Percentiles rank a stretch among this genome's conserved stretches.
phyloP scores from a whole-genome alignment of 2,888 invertebrate genomes.

The Trachelus iudaicus region DNA sequence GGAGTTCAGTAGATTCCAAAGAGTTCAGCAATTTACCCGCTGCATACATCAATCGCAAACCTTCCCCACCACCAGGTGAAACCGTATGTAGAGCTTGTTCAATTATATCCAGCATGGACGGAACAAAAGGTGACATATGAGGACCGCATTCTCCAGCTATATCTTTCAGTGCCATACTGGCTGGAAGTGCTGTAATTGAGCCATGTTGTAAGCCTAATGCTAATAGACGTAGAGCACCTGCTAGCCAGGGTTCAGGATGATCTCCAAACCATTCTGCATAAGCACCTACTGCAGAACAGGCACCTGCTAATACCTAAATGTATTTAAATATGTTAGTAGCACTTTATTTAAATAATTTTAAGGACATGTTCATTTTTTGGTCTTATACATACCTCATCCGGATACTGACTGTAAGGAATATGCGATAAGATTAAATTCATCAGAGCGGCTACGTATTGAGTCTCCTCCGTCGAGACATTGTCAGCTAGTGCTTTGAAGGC shows the following conservation, averaged over 20 bases:
- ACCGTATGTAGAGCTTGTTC: conserved; percentile 69
- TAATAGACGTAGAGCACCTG: conserved; percentile 76
- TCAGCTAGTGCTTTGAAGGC: conserved; percentile 69
- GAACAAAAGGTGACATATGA: conserved; percentile 80
- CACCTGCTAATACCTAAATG: conserved; percentile 51
- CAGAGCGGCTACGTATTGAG: conserved; percentile 67
- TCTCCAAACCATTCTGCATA: conserved; percentile 88
- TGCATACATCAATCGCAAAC: conserved; percentile 79
- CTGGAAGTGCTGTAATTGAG: conserved; percentile 78
- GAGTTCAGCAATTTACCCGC: conserved; percentile 80
- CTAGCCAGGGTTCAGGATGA: conserved; percentile 74
- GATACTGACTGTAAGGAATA: conserved; percentile 57
- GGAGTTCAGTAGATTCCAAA: conserved; percentile 70
- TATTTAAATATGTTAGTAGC: neutral
- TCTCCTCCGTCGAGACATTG: conserved; percentile 62
- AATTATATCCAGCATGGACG: conserved; percentile 77
- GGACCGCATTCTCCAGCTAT: conserved; percentile 84
- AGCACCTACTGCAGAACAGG: conserved; percentile 70
- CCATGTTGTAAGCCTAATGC: conserved; percentile 73
- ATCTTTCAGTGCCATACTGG: conserved; percentile 90
- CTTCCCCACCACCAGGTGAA: conserved; percentile 74
- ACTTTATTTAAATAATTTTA: neutral
- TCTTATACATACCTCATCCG: conserved; percentile 46
- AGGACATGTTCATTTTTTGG: neutral
- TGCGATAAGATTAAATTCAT: conserved; percentile 56